Base-by-base conservation (phyloP, 1,140 invertebrate species). In the Lethrus apterus region DNA sequence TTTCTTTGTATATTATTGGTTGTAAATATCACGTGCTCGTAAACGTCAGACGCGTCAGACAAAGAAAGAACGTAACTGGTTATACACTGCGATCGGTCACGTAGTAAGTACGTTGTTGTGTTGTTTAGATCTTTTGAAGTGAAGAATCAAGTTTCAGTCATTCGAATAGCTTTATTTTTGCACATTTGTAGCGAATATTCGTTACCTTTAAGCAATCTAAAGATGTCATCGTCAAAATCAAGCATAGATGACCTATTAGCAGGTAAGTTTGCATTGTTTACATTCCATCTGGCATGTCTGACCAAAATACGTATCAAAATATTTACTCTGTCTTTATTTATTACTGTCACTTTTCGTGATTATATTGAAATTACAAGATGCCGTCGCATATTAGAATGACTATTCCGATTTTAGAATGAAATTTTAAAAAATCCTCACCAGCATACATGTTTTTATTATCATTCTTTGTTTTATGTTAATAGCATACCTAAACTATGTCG, bases 211-310 rank as follows among this genome's bases (percentile, higher is more conserved):
- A 7, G 5, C 5, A 26, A 26, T 7, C 23, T 26, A 26, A 26
- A 26, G 30, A 66, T 66, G 64, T 63, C 62, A 58, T 65, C 62
- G 3, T 57, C 62, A 9, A 64, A 64, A 62, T 62, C 61, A 8
- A 66, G 61, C 44, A 43, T 59, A 32, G 64, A 64, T 49, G 64
- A 66, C 47, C 50, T 64, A 33, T 49, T 66, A 24, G 64, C 61
- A 50, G 64, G 64, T 63, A 50, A 57, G 59, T 52, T 50, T 49
- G 14, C 32, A 13, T 57, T 60, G 53, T 60, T 63, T 62, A 60
- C 57, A 44, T 59, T 52, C 58, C 52, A 56, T 55, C 47, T 52
- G 54, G 50, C 21, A 9, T 36, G 18, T 15, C 36, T 34, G 17
- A 33, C n/a, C 20, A 26, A 35, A 18, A 4, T 45, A 38, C 44